A percentile compares a stretch with the other conserved stretches of the same genome.
Conservation (phyloP, 2,113 vertebrate species). For the Phrynocephalus versicolor region DNA sequence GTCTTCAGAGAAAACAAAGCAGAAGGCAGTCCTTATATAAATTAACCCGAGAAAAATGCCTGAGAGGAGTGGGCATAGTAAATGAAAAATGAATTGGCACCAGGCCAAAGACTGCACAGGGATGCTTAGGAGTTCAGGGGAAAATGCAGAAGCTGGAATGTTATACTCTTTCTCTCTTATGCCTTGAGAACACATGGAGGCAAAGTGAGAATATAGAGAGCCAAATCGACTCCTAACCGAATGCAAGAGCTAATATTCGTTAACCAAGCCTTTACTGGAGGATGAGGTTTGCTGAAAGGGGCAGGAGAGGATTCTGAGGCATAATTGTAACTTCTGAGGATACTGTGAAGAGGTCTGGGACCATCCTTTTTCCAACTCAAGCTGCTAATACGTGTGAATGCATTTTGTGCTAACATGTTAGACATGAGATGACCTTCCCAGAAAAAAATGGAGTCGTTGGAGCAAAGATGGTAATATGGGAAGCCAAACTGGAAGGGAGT, state of each 20-base stretch:
- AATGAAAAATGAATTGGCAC: not conserved
- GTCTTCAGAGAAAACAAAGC: not conserved
- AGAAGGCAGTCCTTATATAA: not conserved
- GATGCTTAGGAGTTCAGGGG: not conserved
- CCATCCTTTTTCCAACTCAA: not conserved
- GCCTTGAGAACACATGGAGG: not conserved
- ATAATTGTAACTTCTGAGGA: not conserved
- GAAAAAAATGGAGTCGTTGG: not conserved
- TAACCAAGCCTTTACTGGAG: not conserved
- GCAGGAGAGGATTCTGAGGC: not conserved
- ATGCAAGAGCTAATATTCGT: not conserved
- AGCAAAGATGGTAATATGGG: not conserved
- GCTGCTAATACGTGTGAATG: not conserved
- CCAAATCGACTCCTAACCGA: not conserved
- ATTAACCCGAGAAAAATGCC: not conserved
- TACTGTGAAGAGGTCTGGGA: not conserved
- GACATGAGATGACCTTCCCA: not conserved
- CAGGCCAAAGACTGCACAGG: not conserved
- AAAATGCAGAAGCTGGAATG: not conserved
- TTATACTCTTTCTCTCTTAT: not conserved
- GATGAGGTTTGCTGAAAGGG: not conserved
- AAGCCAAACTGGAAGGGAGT: not conserved
- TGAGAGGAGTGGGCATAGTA: not conserved
- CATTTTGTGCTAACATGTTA: not conserved
- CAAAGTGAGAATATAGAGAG: not conserved